A percentile compares a stretch with the other conserved stretches of the same genome.
Conservation (phyloP, 2,888 invertebrate species). For the Parnassius glacialis region DNA sequence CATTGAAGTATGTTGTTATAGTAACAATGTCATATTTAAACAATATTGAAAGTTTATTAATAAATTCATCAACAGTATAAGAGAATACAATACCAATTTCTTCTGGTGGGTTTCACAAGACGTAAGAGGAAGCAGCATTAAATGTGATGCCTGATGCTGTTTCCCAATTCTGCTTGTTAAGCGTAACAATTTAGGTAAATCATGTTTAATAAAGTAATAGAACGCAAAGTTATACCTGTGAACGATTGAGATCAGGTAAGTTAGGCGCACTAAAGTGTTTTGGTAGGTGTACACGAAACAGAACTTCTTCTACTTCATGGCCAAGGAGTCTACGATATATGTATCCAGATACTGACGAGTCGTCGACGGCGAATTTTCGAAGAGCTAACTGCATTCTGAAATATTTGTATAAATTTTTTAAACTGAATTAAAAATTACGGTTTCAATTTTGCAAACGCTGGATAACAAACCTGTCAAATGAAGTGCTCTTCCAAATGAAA, state of each 20-base stretch:
- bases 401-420: not conserved
- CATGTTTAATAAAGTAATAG: not conserved
- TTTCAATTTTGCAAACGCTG: not conserved
- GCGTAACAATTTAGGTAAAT: too few relatives aligned
- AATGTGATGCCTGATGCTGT: too few relatives aligned
- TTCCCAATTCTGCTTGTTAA: too few relatives aligned
- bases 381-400: constrained; percentile 96
- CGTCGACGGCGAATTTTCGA: constrained; percentile 97
- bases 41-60: not conserved
- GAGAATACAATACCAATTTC: too few relatives aligned
- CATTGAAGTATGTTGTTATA: not conserved
- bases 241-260: constrained; percentile 97
- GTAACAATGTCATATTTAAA: not conserved
- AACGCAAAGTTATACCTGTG: constrained; percentile 82
- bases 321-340: constrained; percentile 98
- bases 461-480: constrained; percentile 91
- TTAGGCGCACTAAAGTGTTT: constrained; percentile 99
- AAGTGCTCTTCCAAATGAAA: constrained; percentile 99
- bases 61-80: not conserved
- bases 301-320: constrained; percentile 95
- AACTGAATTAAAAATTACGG: not conserved
- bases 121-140: too few relatives aligned
- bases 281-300: constrained; percentile 94
- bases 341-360: constrained; percentile 97
- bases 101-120: too few relatives aligned